Conservation (phyloP, 1,140 invertebrate species). For the Ctenoplectra terminalis region DNA sequence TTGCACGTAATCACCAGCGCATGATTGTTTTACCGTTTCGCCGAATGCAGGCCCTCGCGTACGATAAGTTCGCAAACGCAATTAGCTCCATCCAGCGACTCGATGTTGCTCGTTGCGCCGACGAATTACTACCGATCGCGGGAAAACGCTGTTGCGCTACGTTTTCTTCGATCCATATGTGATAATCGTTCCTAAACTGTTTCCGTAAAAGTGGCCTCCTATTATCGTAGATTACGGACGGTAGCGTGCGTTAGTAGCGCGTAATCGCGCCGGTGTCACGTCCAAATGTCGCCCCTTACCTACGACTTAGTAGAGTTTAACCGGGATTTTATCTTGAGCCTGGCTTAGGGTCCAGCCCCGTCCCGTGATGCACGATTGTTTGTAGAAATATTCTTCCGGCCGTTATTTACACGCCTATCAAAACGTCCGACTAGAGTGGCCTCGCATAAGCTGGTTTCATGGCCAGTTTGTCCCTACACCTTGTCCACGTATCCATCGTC, state of each 20-base stretch:
- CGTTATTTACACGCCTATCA: constrained; percentile 69
- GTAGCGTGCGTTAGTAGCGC: background rate
- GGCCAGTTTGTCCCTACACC: constrained; percentile 31
- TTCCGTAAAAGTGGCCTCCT: constrained; percentile 11
- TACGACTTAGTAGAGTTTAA: constrained; percentile 55
- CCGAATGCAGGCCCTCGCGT: background rate
- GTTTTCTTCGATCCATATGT: too few species aligned
- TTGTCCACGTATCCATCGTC: constrained; percentile 24
- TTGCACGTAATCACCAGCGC: constrained; percentile 26
- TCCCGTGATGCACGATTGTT: constrained; percentile 57
- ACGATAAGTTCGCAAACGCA: constrained; percentile 25
- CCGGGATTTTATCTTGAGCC: constrained; percentile 53
- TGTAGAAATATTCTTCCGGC: constrained; percentile 65
- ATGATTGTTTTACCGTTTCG: constrained; percentile 38
- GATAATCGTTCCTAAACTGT: constrained; percentile 3
- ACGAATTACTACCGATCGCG: background rate
- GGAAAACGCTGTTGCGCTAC: background rate
- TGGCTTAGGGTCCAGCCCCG: constrained; percentile 22
- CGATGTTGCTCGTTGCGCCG: background rate
- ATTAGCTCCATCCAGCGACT: background rate
- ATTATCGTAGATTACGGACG: constrained; percentile 33
- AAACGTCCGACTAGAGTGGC: constrained; percentile 54
- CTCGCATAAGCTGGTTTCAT: constrained; percentile 52
- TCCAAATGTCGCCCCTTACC: constrained; percentile 13
- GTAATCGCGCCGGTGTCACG: constrained; percentile 23